A percentile compares a stretch with the other conserved stretches of the same genome.
Conservation (phyloP, 2,888 invertebrate genomes). For the Monochamus alternatus region DNA sequence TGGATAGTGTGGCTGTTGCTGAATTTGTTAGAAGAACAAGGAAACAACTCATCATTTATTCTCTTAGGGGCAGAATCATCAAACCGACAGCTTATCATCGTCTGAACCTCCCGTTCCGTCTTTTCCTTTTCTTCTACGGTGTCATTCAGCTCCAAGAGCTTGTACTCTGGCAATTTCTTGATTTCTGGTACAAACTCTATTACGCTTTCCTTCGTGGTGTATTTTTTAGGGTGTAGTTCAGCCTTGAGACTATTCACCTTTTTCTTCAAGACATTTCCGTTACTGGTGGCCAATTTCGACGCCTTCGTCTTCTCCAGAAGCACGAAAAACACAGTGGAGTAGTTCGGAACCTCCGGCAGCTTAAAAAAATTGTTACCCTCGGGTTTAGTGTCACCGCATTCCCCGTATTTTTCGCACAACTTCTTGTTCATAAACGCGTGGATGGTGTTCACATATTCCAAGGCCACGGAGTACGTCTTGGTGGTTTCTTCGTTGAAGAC, state of each 20-base stretch:
- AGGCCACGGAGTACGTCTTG: conserved; percentile 37
- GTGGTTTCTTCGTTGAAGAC: conserved; percentile 38
- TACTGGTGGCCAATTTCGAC: background rate
- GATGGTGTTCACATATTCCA: conserved; percentile 49
- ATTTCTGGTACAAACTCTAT: conserved; percentile 8
- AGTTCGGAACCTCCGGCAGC: conserved; percentile 51
- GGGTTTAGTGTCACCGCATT: conserved; percentile 21
- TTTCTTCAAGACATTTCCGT: background rate
- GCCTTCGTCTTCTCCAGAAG: conserved; percentile 21
- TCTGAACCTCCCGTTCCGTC: background rate
- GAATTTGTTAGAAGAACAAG: background rate
- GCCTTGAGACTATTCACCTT: background rate
- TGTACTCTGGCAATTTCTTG: background rate
- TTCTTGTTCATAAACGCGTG: conserved; percentile 48
- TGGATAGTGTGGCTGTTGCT: background rate
- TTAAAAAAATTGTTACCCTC: conserved; percentile 38
- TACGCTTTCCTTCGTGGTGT: background rate
- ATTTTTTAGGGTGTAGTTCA: background rate
- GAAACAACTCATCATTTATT: background rate
- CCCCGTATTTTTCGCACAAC: conserved; percentile 27
- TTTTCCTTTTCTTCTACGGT: background rate
- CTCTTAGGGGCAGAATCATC: background rate
- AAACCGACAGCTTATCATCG: background rate
- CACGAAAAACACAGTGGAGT: conserved; percentile 38
- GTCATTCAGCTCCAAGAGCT: background rate